Conservation (phyloP, 2,113 vertebrate species). For the Diphyllodes magnificus region DNA sequence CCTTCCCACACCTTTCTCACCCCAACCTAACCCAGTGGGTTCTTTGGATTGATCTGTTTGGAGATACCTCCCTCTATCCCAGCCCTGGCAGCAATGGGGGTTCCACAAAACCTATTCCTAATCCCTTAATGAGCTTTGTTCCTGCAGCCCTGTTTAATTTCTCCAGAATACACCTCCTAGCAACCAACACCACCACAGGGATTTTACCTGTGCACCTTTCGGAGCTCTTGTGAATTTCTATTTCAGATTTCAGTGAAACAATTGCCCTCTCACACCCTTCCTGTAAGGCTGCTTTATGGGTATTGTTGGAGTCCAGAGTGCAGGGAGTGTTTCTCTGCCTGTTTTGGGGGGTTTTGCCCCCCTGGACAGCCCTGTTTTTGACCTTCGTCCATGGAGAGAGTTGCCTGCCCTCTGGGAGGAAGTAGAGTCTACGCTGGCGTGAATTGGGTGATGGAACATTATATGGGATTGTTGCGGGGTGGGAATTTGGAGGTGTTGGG, state of each 20-base stretch:
- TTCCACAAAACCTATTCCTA: neutral
- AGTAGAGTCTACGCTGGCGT: no score
- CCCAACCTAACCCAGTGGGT: neutral
- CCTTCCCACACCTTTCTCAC: neutral
- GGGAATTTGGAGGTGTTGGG: no score
- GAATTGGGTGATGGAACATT: no score
- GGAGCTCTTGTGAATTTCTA: neutral
- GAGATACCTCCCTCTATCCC: neutral
- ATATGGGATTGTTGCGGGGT: no score
- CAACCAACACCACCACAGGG: neutral
- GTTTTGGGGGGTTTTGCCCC: no score
- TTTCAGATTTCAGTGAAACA: neutral
- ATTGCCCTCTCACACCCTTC: neutral
- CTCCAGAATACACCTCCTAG: neutral
- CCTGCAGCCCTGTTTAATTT: neutral
- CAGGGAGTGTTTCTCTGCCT: no score
- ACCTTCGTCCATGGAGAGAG: no score
- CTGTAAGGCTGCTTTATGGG: neutral
- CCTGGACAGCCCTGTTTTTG: no score
- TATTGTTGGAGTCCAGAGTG: no score
- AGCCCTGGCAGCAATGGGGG: neutral
- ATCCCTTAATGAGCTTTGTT: neutral
- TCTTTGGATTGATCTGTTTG: neutral
- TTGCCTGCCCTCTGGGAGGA: no score
- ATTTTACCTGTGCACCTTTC: neutral